These are phyloP conservation scores for Gymnorhina tibicen DNA, from an alignment of 2,113 vertebrate genomes.

Conservation along the genomic window DNA sequence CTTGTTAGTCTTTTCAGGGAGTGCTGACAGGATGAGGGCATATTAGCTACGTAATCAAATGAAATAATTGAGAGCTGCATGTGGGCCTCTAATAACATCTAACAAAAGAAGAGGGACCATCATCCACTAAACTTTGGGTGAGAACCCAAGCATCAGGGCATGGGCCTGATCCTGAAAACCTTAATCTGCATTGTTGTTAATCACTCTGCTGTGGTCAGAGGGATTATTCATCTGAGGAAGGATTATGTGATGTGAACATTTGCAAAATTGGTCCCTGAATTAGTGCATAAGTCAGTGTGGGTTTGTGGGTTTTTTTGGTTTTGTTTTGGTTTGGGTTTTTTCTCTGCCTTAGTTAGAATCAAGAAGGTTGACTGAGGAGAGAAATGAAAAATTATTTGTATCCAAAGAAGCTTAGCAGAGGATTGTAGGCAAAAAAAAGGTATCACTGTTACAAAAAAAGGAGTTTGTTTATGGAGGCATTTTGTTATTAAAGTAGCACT, in stretches of 20 bases:
- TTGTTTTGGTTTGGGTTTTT: too few species aligned
- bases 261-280: constrained; percentile 25
- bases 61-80: neutral
- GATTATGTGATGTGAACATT: constrained; percentile 45
- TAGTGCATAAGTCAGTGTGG: neutral
- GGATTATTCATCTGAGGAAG: constrained; percentile 38
- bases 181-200: constrained; percentile 30
- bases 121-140: neutral
- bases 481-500: neutral
- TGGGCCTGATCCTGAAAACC: neutral
- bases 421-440: neutral
- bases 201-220: neutral
- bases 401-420: neutral
- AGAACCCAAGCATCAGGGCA: neutral
- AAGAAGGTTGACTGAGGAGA: neutral
- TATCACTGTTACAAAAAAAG: neutral
- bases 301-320: neutral
- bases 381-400: neutral
- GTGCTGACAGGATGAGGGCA: neutral
- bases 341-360: neutral
- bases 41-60: neutral
- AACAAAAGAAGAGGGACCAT: neutral
- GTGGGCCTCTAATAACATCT: neutral
- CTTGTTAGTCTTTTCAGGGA: neutral
- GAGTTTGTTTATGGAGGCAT: neutral